Conservation (phyloP, 2,797 vertebrate genomes). For the Pseudotriccus pelzelni region DNA sequence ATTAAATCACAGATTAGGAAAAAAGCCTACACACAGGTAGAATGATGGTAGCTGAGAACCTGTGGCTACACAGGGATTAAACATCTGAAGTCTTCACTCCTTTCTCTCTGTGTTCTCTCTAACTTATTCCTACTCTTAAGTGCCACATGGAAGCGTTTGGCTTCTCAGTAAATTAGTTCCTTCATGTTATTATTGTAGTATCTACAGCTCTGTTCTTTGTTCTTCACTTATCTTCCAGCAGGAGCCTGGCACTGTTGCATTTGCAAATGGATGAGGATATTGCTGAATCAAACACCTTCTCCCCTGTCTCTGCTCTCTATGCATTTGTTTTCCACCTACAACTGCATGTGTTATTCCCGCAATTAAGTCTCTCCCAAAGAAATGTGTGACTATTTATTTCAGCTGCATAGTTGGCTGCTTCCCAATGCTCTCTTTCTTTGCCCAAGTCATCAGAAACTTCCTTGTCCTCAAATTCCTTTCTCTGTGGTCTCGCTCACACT, state of each 20-base stretch:
- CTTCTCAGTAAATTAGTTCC: neutral
- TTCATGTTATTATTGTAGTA: neutral
- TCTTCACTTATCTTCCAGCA: neutral
- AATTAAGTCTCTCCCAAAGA: constrained; percentile 30
- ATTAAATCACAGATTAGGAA: neutral
- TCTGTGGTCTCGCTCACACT: constrained; percentile 49
- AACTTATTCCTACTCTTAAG: neutral
- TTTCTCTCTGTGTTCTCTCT: neutral
- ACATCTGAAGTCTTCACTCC: neutral
- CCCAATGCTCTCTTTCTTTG: constrained; percentile 30
- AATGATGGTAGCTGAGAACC: neutral
- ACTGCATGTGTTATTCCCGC: constrained; percentile 28
- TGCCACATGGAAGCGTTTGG: neutral
- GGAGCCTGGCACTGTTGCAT: neutral
- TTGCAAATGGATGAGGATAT: neutral
- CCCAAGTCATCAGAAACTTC: constrained; percentile 48
- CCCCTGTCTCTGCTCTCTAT: neutral
- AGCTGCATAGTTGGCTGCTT: constrained; percentile 40
- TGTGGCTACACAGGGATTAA: neutral
- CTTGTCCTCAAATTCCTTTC: constrained; percentile 51
- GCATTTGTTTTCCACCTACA: neutral
- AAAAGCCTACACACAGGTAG: neutral
- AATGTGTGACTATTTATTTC: constrained; percentile 32
- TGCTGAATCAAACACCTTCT: constrained; percentile 11
- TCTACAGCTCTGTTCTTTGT: neutral